Percentiles rank a stretch among this genome's conserved stretches.
Conservation (phyloP, 2,113 vertebrate genomes). For the Centrocercus urophasianus region DNA sequence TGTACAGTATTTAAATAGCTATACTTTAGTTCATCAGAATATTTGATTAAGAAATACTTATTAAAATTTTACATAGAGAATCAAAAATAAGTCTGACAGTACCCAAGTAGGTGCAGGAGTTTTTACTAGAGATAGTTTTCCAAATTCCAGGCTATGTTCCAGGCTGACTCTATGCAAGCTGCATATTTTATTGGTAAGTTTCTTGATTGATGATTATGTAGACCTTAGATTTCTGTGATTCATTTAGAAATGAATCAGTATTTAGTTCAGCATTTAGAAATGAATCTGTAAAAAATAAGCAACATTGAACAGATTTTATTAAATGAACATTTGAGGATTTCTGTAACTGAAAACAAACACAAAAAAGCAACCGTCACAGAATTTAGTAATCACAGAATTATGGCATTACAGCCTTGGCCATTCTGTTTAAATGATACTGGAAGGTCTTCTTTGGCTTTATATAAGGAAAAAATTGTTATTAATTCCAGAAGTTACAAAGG, state of each 20-base stretch:
- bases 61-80: neutral
- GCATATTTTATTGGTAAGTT: neutral
- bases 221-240: neutral
- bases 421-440: neutral
- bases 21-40: neutral
- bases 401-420: neutral
- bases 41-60: neutral
- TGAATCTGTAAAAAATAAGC: neutral
- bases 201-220: neutral
- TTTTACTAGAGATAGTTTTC: neutral
- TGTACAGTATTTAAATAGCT: neutral
- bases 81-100: neutral
- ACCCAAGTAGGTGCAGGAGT: neutral
- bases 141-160: neutral
- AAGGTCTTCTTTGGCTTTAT: neutral
- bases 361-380: neutral
- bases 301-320: neutral
- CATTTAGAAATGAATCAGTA: neutral
- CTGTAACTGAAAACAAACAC: neutral
- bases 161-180: too few species aligned
- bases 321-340: neutral
- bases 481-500: neutral
- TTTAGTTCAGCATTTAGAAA: neutral
- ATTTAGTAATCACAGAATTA: neutral
- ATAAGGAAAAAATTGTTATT: neutral